Conservation (phyloP, 2,113 vertebrate species). For the Oncorhynchus keta region DNA sequence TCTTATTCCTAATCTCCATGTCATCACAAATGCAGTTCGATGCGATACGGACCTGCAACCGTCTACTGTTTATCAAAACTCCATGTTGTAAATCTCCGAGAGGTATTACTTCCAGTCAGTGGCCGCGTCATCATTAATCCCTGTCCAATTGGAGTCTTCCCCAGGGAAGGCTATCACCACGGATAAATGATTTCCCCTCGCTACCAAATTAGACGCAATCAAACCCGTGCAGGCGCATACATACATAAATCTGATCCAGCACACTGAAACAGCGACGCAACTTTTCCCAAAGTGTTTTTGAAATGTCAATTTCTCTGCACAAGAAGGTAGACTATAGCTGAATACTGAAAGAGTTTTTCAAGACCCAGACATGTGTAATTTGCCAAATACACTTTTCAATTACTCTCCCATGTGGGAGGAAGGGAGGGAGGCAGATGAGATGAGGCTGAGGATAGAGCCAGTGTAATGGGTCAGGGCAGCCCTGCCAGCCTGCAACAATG, state of each 20-base stretch:
- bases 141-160: constrained; percentile 39
- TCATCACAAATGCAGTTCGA: constrained; percentile 7
- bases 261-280: constrained; percentile 18
- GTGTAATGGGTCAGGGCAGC: constrained; percentile 83
- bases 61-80: constrained; percentile 7
- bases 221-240: neutral
- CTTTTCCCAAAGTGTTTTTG: neutral
- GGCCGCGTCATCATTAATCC: constrained; percentile 52
- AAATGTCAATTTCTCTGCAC: neutral
- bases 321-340: neutral
- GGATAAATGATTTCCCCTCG: constrained; percentile 21
- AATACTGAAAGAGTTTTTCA: neutral
- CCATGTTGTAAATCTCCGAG: constrained; percentile 25
- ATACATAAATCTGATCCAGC: neutral
- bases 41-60: neutral
- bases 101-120: constrained; percentile 53
- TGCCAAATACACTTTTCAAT: constrained; percentile 86
- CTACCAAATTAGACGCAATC: constrained; percentile 16
- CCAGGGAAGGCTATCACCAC: constrained; percentile 34
- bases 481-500: constrained; percentile 72
- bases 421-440: constrained; percentile 68
- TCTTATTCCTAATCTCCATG: neutral
- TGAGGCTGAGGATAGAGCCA: constrained; percentile 46
- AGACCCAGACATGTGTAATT: constrained; percentile 37
- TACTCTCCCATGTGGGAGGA: constrained; percentile 83